Percentiles rank a stretch among this genome's conserved stretches.
phyloP scores from a whole-genome alignment of 1,140 invertebrate genomes.

The Listronotus bonariensis region DNA sequence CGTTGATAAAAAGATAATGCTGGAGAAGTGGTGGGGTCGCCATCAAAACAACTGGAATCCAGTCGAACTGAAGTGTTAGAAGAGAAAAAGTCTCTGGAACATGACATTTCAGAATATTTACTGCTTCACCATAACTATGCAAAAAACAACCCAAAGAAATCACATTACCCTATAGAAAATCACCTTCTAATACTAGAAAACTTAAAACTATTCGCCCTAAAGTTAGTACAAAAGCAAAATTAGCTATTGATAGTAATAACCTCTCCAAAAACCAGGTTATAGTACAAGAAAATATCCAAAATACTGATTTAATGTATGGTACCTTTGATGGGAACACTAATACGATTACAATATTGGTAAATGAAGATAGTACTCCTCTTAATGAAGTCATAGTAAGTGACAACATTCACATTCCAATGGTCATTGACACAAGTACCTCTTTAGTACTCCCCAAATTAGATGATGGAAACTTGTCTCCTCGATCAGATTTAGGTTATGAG shows the following conservation, averaged over 20 bases:
- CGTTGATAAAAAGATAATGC: conserved; percentile 54
- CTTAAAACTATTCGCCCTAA: conserved; percentile 49
- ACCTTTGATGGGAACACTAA: conserved; percentile 73
- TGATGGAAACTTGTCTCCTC: conserved; percentile 25
- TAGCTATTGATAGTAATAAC: background rate
- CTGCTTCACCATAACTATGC: conserved; percentile 54
- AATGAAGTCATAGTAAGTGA: conserved; percentile 58
- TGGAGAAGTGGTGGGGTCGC: conserved; percentile 73
- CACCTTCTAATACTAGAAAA: conserved; percentile 34
- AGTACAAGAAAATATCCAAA: conserved; percentile 19
- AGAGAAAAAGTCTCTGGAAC: conserved; percentile 34
- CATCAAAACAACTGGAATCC: conserved; percentile 81
- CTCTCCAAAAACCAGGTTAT: background rate
- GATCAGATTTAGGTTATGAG: conserved; percentile 54
- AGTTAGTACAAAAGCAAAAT: conserved; percentile 17
- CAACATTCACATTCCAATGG: background rate
- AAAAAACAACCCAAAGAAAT: conserved; percentile 24
- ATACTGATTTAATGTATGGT: conserved; percentile 61
- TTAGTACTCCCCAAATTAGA: background rate
- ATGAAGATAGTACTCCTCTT: conserved; percentile 61
- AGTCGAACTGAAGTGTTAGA: conserved; percentile 60
- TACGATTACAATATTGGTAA: conserved; percentile 72
- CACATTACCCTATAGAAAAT: conserved; percentile 20
- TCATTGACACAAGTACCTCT: conserved; percentile 1
- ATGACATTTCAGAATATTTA: conserved; percentile 50